Percentiles rank a stretch among this genome's conserved stretches.
Conservation (phyloP, 1,140 invertebrate species). For the Drosophila lowei region DNA sequence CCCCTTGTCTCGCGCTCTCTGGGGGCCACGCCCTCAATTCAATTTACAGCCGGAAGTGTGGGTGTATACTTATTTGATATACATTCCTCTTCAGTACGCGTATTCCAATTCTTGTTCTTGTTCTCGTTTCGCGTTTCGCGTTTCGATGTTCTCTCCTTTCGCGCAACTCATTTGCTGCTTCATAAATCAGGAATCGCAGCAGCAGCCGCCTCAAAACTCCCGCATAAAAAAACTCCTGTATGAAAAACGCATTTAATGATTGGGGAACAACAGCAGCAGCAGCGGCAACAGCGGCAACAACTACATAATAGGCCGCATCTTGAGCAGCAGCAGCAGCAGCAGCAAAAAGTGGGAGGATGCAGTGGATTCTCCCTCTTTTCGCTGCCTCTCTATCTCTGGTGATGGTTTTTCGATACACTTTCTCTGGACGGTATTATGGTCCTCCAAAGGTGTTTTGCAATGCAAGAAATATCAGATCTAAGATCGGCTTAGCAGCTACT, state of each 20-base stretch:
- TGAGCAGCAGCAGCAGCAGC: constrained; percentile 61
- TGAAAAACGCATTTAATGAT: constrained; percentile 79
- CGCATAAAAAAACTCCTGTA: constrained; percentile 67
- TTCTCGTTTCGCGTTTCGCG: background rate
- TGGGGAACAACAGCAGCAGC: constrained; percentile 58
- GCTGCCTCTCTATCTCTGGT: constrained; percentile 43
- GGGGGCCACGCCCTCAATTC: constrained; percentile 69
- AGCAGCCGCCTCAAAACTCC: constrained; percentile 56
- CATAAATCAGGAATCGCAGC: constrained; percentile 77
- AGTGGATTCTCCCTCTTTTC: constrained; percentile 69
- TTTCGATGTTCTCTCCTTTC: constrained; percentile 16
- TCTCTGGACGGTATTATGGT: background rate
- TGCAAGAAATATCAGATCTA: no score
- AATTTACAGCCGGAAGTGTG: constrained; percentile 81
- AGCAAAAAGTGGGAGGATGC: constrained; percentile 82
- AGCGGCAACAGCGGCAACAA: constrained; percentile 39
- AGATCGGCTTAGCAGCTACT: no score
- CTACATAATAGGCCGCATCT: constrained; percentile 74
- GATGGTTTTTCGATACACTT: background rate
- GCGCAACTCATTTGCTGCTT: constrained; percentile 69
- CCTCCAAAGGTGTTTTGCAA: constrained; percentile 3
- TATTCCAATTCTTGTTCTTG: constrained; percentile 14
- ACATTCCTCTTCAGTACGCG: constrained; percentile 14
- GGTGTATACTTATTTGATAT: constrained; percentile 74
- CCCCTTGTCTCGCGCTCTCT: no score